These are phyloP conservation scores for Sinodicranocentrus sp. DNA, from an alignment of 2,888 invertebrate genomes.

Conservation along the genomic window DNA sequence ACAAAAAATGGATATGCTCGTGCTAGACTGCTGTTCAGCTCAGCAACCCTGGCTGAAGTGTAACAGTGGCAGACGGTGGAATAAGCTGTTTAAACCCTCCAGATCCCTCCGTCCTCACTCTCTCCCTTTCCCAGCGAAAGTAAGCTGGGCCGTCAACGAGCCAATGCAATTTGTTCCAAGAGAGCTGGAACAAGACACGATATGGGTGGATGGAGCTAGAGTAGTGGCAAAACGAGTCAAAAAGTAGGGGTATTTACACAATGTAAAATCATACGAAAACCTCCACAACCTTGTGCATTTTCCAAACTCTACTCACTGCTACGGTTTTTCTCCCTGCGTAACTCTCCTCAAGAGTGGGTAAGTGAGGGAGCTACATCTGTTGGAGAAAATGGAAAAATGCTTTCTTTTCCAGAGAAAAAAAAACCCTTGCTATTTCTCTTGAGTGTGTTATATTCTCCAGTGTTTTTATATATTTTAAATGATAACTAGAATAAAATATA, in stretches of 20 bases:
- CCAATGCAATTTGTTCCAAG: conserved; percentile 49
- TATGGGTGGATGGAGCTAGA: background rate
- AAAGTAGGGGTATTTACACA: no score
- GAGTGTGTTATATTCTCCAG: no score
- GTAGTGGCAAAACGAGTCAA: background rate
- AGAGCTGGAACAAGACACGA: background rate
- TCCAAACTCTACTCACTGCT: no score
- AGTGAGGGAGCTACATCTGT: conserved; percentile 8
- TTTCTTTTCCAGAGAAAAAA: background rate
- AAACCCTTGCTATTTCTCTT: no score
- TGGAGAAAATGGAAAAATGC: conserved; percentile 3
- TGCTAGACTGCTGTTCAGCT: no score
- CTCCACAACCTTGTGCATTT: no score
- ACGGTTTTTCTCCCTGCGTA: no score
- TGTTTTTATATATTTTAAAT: no score
- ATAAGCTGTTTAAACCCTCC: conserved; percentile 58
- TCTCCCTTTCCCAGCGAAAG: conserved; percentile 56
- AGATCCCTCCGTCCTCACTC: conserved; percentile 48
- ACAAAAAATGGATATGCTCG: no score
- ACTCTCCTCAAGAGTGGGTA: no score
- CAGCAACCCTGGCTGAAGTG: background rate
- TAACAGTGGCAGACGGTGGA: conserved; percentile 19
- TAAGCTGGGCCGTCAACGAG: conserved; percentile 43
- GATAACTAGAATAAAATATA: no score
- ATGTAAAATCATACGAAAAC: no score